These are phyloP conservation scores for Hyaena hyaena DNA, from an alignment of 2,113 vertebrate species.

Conservation along the genomic window DNA sequence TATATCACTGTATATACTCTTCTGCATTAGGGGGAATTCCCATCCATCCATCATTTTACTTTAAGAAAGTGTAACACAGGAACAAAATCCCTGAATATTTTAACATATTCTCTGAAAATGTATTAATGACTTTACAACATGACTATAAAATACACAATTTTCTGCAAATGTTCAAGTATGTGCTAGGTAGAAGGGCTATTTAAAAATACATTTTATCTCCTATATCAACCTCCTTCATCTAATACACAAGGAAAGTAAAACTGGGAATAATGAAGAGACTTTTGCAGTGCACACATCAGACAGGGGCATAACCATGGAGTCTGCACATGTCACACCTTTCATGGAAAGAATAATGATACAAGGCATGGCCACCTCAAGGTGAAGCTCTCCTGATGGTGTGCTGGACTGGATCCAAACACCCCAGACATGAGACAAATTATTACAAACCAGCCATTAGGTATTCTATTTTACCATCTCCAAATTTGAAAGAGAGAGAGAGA, in stretches of 20 bases:
- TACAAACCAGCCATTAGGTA: not conserved
- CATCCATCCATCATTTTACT: not conserved
- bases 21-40: not conserved
- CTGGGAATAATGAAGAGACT: not conserved
- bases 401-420: not conserved
- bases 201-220: not conserved
- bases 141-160: constrained; percentile 17
- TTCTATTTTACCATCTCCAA: not conserved
- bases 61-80: constrained; percentile 13
- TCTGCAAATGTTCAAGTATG: constrained; percentile 4
- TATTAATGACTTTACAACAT: constrained; percentile 31
- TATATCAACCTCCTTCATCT: not conserved
- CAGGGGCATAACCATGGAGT: rapidly evolving
- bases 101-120: constrained; percentile 20
- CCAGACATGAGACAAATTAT: not conserved
- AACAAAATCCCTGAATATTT: constrained; percentile 50
- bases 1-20: not conserved
- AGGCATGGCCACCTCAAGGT: not conserved
- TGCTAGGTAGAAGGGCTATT: not conserved
- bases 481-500: not conserved
- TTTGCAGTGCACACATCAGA: not conserved
- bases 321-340: rapidly evolving
- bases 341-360: not conserved
- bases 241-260: not conserved
- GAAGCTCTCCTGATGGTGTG: not conserved